Evolutionary conservation across 64 coral and sea anemone genomes (phyloP), one percentile per base, ranked within the genome.

Genomic region (Anthopleura sola): DNA sequence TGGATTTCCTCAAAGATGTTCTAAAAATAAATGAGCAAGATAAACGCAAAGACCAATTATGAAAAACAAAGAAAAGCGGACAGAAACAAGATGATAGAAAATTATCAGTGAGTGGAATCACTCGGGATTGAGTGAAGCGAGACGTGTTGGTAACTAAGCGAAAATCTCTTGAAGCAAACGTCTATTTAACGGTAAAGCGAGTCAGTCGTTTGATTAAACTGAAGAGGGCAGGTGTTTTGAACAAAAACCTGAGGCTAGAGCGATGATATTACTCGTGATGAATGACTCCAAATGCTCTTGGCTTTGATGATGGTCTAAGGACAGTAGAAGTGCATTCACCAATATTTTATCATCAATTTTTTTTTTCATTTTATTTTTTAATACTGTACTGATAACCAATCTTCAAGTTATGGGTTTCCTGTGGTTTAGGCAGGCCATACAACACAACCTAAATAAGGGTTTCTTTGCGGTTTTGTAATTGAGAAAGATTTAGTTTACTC

Each of bases 61-160:
- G 66, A 69, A 69, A 62, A 69, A 69, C 66, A 69, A 69, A 69
- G 66, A 71, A 71, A 34, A 14, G 12, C 40, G 15, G 66, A 71
- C n/a, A 71, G 28, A 71, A 31, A 17, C 26, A 32, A 34, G 28
- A 11, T 32, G 26, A 16, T 0, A 10, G 28, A 71, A 71, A 15
- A 14, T 32, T 71, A 32, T 71, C 66, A 26, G 5, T 56, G 20
- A 21, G n/a, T 62, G 24, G n/a, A 1, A 71, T 31, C 31, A 11
- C 3, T 32, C 12, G 10, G 66, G 66, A 1, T 6, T 23, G 60
- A 56, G n/a, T 62, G 21, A 62, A n/a, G 16, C 66, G 24, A 32
- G 66, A 71, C 66, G 13, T 71, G 2, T 71, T 34, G n/a, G 66
- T 71, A 34, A 71, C 66, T 34, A 34, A 71, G 29, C n/a, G 26